Base-by-base conservation (phyloP, 2,797 vertebrate species). In the Hippopotamyrus pictus region DNA sequence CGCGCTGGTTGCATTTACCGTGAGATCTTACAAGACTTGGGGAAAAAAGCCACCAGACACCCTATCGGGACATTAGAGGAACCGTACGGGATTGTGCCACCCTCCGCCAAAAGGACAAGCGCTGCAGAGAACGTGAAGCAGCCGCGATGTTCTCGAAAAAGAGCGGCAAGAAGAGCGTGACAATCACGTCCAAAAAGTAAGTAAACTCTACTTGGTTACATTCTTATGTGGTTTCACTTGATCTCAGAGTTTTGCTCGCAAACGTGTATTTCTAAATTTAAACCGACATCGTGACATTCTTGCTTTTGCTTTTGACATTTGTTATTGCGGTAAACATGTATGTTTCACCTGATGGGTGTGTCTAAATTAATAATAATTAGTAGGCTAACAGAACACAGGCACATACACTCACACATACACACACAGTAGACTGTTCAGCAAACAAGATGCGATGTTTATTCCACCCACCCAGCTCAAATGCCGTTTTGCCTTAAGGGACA, bases 81-180 rank as follows among this genome's bases (percentile, higher is more conserved):
- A 69, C 50, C 46, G 17, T 46, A 17, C 25, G 62, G 90, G 89
- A 90, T 85, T 89, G 84, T 62, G 7, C 14, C 37, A 29, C 50
- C 50, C 41, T 57, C 12, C 84, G 59, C 76, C 41, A 29, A 4
- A 50, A 59, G 62, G 48, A 50, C 82, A 50, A 48, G 46, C 82
- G 82, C 82, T 85, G 82, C 41, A 29, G 48, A 51, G 22, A 51
- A 85, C 37, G 79, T 12, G 1, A 69, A 53, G 17, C 87, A 89
- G 87, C 82, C 93, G 94, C 82, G 89, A 95, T 95, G 95, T 93
- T 95, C 22, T 95, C 91, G 89, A 95, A 73, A 14, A 96, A 93
- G 88, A 91, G 11, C 8, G 2, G 37, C 19, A 95, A 93, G 87
- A 90, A 88, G 88, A 92, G 89, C 6, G 7, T 89, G 89, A 89